Evolutionary conservation across 1,140 invertebrate species (phyloP), one percentile per base, ranked within the genome.

Genomic region (Drosophila ananassae): DNA sequence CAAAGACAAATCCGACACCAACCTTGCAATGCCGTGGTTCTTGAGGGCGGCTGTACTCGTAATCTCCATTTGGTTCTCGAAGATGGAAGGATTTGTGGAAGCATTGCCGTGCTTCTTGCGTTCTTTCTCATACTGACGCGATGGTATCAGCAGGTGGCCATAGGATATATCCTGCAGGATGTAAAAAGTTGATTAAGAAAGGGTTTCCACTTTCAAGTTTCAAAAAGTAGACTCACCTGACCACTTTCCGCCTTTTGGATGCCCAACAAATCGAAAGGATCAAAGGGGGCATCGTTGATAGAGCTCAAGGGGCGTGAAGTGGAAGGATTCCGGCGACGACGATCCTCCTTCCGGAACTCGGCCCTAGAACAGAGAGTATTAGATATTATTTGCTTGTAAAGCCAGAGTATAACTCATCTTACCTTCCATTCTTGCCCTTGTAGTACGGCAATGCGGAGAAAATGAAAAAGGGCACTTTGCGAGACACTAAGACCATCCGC

Each of bases 371-470:
- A 10, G 22, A 3, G 10, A 4, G 2, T 1, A 47, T 9, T 3
- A 10, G 2, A 24, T 12, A 21, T 2, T 21, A 46, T 22, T 48
- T 50, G 50, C 7, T 56, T 10, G 3, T 8, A 0, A 39, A 9
- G 0, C 0, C 66, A 56, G 48, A 12, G 5, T 2, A n/a, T 9
- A 10, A 24, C 12, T 10, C 50, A 62, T 85, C 75, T 93, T 95
- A 96, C 95, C 94, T 84, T 92, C 94, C 79, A 91, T 93, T 73
- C 94, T 93, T 83, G 93, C 93, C 94, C 92, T 95, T 96, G 68
- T 94, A 95, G 89, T 97, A 97, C 44, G 96, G 96, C 83, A 98
- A 94, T 44, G 96, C 94, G 24, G 97, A 97, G 92, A 97, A 98
- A 57, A 98, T 93, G 71, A 96, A 92, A 92, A 97, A 96, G 34